phyloP scores from a whole-genome alignment of 2,113 vertebrate species.

The Brachypteracias leptosomus region DNA sequence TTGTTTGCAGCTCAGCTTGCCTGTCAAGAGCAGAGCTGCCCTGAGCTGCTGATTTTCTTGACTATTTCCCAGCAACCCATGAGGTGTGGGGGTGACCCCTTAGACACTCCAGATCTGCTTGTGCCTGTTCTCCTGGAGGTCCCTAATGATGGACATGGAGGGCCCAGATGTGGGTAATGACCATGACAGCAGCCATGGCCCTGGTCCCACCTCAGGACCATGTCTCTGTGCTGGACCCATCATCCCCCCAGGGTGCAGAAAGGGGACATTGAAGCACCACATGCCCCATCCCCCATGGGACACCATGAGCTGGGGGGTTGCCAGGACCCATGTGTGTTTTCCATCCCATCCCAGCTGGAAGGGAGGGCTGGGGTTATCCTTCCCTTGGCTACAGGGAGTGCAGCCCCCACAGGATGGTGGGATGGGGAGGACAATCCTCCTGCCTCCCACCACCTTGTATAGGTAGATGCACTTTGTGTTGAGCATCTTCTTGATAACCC shows the following conservation, averaged over 20 bases:
- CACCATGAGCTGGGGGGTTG: background rate
- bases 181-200: accelerated
- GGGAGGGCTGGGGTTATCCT: background rate
- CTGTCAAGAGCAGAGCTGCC: background rate
- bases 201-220: accelerated
- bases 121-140: background rate
- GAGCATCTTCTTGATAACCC: background rate
- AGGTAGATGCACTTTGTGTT: background rate
- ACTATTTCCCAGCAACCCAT: background rate
- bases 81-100: background rate
- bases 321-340: background rate
- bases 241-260: no score
- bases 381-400: background rate
- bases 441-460: background rate
- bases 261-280: background rate
- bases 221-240: background rate
- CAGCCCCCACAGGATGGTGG: background rate
- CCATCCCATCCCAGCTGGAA: background rate
- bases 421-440: background rate
- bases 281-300: background rate
- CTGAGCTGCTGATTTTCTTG: background rate
- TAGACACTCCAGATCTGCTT: no score
- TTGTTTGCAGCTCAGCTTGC: background rate
- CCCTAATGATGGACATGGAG: background rate
- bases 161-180: background rate